Percentiles rank a stretch among this genome's conserved stretches.
These are phyloP conservation scores for Drosophila equinoxialis DNA, from an alignment of 1,140 invertebrate species.

Conservation along the genomic window DNA sequence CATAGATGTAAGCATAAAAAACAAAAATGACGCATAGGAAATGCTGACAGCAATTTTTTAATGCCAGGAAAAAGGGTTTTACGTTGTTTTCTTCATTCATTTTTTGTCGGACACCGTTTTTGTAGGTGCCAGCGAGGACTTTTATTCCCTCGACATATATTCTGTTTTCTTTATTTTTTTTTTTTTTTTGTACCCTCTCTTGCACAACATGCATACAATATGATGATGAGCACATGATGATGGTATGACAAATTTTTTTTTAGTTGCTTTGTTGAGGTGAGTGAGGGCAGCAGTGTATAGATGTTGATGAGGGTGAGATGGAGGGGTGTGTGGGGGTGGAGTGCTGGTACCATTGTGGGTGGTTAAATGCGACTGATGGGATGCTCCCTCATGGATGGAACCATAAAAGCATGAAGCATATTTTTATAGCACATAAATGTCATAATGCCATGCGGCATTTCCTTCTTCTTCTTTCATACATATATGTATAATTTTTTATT, in stretches of 20 bases:
- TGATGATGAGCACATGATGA: conserved; percentile 46
- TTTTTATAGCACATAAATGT: conserved; percentile 78
- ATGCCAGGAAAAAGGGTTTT: conserved; percentile 27
- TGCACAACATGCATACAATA: conserved; percentile 55
- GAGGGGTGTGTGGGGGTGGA: too few relatives aligned
- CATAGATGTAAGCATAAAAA: conserved; percentile 59
- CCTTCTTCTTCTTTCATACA: conserved; percentile 8
- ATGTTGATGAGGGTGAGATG: background rate
- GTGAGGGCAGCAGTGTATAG: conserved; percentile 15
- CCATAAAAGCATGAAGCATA: conserved; percentile 72
- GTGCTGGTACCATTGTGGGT: too few relatives aligned
- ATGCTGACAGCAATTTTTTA: conserved; percentile 49
- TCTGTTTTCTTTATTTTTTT: background rate
- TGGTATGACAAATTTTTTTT: conserved; percentile 54
- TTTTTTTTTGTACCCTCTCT: conserved; percentile 16
- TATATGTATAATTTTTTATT: conserved; percentile 3
- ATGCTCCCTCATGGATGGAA: conserved; percentile 35
- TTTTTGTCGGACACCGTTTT: conserved; percentile 16
- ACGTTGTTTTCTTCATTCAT: background rate
- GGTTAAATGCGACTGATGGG: conserved; percentile 3
- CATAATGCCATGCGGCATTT: conserved; percentile 73
- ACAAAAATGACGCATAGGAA: conserved; percentile 34
- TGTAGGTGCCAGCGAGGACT: conserved; percentile 22
- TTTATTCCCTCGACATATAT: conserved; percentile 17
- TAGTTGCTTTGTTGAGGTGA: conserved; percentile 57